Base-by-base conservation (phyloP, 2,113 vertebrate species). In the Guaruba guarouba region DNA sequence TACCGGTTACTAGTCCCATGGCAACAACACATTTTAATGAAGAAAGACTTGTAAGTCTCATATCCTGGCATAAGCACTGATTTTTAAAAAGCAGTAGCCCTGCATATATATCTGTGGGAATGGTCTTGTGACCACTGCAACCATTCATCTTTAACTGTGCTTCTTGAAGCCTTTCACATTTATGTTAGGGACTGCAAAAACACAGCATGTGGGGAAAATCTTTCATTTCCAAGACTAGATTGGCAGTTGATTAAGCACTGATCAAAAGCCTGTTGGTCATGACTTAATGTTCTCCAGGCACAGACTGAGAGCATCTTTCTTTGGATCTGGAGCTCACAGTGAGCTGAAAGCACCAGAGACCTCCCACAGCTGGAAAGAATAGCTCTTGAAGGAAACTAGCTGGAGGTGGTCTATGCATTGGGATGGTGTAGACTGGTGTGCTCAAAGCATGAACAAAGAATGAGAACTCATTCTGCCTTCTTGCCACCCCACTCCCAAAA, bases 231-330 rank as follows among this genome's bases (percentile, higher is more conserved):
- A 11, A 70, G 44, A 64, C 35, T 9, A 22, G 15, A 48, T 84
- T 78, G 89, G 48, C 55, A 39, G 48, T 43, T 89, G 69, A 73
- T 90, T 83, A 90, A 88, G n/a, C 35, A 67, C 41, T 43, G 63
- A 86, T 86, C 64, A 86, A 89, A 83, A 86, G 24, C 71, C 48
- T 71, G n/a, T 71, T 78, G 69, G 54, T 44, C 4, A 1, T 75
- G 64, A 86, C 46, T 77, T 81, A n/a, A 54, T 39, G 37, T 48
- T 91, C 76, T 86, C n/a, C 54, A 54, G 37, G 27, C 37, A 43
- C 1, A 4, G 25, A 37, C 7, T 64, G 61, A 85, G 75, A 76
- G 39, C 44, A 27, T 23, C 31, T 15, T 35, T 31, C 35, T 17
- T 37, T 82, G 49, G 61, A 59, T 85, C 39, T 92, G 51, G 67